Base-by-base conservation (phyloP, 1,140 invertebrate genomes). In the Trypoxylus dichotomus region DNA sequence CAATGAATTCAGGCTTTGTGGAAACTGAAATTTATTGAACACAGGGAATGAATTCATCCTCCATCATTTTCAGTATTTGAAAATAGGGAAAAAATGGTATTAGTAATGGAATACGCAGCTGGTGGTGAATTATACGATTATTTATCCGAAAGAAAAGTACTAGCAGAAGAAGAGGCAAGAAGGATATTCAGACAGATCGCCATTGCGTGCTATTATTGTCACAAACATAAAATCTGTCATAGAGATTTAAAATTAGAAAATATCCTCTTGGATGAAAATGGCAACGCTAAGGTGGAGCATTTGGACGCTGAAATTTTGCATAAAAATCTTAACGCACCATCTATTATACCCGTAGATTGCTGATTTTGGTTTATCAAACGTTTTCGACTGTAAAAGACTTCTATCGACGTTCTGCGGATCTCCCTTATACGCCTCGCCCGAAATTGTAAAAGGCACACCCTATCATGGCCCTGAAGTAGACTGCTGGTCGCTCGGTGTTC, bases 91-190 rank as follows among this genome's bases (percentile, higher is more conserved):
- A 98, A 98, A 89, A 99, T 99, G 91, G 97, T 99, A 78, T 89
- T 99, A 71, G 98, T 99, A 8, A 99, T 99, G 98, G 98, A 99
- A 88, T 99, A 98, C 87, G 98, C 98, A 71, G 95, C 95, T 77
- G 98, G 98, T 71, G 98, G 98, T 78, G 98, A 99, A 88, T 89
- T 99, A 1, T 99, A 99, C 84, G 98, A 99, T 88, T 99, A 98
- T 88, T 91, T 99, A 74, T 98, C 96, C 84, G 95, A 97, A 85
- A 91, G 93, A 77, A 97, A 97, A 88, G 93, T 95, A 74, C 90
- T 99, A 77, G 87, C 91, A 73, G 97, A 99, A 87, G 92, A 93
- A 71, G 98, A 99, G 88, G 97, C 98, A 0, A 90, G 97, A 79
- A 91, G 96, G 85, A 94, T 99, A 87, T 99, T 99, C 87, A 91